Evolutionary conservation across 2,797 vertebrate genomes (phyloP).

Genomic region (Chelon labrosus): DNA sequence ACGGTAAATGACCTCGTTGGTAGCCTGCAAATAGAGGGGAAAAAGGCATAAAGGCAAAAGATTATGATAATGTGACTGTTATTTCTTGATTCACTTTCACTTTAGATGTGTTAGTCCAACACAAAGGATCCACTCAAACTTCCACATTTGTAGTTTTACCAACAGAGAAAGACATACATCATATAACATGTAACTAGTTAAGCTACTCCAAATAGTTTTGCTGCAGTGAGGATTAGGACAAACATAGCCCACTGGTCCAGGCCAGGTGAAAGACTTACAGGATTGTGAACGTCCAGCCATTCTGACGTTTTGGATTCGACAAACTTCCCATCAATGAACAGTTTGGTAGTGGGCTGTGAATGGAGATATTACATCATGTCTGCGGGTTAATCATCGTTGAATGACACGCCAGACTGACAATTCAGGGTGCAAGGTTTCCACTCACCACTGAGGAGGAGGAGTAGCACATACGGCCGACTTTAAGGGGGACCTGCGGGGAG

Average conservation of each 20-base stretch:
- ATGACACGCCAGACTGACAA: background rate
- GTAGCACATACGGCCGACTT: slow-evolving; percentile 76
- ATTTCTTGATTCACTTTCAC: background rate
- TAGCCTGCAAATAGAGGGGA: slow-evolving; percentile 84
- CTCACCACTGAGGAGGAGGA: slow-evolving; percentile 88
- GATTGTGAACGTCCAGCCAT: slow-evolving; percentile 97
- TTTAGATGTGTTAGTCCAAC: too few relatives aligned
- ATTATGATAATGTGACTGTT: background rate
- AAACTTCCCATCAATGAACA: slow-evolving; percentile 98
- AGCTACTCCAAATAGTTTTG: background rate
- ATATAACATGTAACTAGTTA: slow-evolving; percentile 28
- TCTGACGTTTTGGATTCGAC: slow-evolving; percentile 93
- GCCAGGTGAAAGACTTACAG: slow-evolving; percentile 84
- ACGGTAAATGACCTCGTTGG: slow-evolving; percentile 91
- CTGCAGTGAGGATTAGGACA: too few relatives aligned
- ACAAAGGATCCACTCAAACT: background rate
- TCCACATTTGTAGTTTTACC: background rate
- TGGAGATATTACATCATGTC: background rate
- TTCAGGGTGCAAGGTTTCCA: slow-evolving; percentile 24
- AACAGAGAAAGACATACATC: background rate
- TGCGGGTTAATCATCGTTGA: background rate
- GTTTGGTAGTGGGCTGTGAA: slow-evolving; percentile 91
- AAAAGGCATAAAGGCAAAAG: background rate
- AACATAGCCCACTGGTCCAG: background rate
- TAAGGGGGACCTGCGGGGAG: slow-evolving; percentile 80